Evolutionary conservation across 2,888 invertebrate species (phyloP).

Genomic region (Lottia gigantea): DNA sequence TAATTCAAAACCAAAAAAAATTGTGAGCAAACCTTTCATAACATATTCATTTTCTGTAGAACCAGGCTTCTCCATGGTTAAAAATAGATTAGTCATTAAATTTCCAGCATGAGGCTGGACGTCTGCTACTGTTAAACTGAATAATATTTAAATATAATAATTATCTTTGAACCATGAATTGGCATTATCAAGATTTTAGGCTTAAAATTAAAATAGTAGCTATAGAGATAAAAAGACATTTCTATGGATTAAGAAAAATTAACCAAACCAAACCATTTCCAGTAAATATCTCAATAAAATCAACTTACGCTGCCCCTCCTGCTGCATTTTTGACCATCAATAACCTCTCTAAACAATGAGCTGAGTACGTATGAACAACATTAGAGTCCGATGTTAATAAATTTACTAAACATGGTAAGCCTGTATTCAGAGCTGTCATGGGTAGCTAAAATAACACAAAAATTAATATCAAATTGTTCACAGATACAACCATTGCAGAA

Average conservation of each 20-base stretch:
- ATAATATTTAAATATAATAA: too few species aligned
- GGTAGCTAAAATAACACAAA: slow-evolving; percentile 73
- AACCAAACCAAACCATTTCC: too few species aligned
- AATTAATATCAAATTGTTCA: slow-evolving; percentile 13
- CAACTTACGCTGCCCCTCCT: slow-evolving; percentile 55
- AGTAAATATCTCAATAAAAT: not conserved
- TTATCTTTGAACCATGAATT: too few species aligned
- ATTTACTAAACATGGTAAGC: slow-evolving; percentile 82
- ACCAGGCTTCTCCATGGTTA: slow-evolving; percentile 76
- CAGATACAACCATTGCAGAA: slow-evolving; percentile 5
- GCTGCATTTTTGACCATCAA: slow-evolving; percentile 76
- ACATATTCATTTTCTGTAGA: slow-evolving; percentile 96
- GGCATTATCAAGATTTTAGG: too few species aligned
- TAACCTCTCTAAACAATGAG: slow-evolving; percentile 87
- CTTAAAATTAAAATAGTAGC: too few species aligned
- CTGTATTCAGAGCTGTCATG: slow-evolving; percentile 78
- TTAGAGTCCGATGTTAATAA: slow-evolving; percentile 82
- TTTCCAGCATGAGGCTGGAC: slow-evolving; percentile 68
- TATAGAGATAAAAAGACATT: not conserved
- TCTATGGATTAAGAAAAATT: not conserved
- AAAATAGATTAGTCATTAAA: slow-evolving; percentile 82
- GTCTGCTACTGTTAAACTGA: slow-evolving; percentile 55
- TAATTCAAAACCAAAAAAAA: not conserved
- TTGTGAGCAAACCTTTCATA: slow-evolving; percentile 82
- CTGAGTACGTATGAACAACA: slow-evolving; percentile 95